A percentile compares a stretch with the other conserved stretches of the same genome.
Evolutionary conservation across 2,113 vertebrate species (phyloP).

Genomic region (Anoplopoma fimbria): DNA sequence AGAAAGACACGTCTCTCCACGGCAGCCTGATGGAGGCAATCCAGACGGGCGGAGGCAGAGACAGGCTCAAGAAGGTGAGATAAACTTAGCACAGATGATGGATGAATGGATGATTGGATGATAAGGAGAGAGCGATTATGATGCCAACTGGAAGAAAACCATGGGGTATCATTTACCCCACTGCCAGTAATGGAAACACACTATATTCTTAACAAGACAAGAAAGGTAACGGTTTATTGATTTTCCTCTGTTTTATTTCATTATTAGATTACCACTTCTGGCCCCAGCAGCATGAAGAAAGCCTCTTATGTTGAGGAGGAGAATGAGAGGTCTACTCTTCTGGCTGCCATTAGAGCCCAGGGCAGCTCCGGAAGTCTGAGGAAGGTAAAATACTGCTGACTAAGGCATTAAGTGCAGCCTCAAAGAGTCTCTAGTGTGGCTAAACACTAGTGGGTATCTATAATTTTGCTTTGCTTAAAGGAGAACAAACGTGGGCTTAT

Average conservation of each 20-base stretch:
- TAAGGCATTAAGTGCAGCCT: not conserved
- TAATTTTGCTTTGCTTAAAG: not conserved
- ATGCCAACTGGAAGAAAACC: not conserved
- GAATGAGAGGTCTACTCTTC: constrained; percentile 88
- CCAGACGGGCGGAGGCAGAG: constrained; percentile 87
- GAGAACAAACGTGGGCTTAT: not conserved
- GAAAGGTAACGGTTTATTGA: not conserved
- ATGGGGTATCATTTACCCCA: not conserved
- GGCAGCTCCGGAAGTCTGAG: constrained; percentile 83
- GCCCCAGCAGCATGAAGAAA: constrained; percentile 73
- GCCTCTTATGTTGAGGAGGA: constrained; percentile 79
- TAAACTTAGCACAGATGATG: not conserved
- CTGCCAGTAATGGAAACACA: not conserved
- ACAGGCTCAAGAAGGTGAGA: constrained; percentile 91
- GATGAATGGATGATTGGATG: constrained; percentile 8
- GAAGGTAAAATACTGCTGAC: constrained; percentile 84
- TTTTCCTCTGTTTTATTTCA: constrained; percentile 21
- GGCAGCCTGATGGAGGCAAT: constrained; percentile 94
- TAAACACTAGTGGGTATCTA: not conserved
- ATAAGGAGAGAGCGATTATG: not conserved
- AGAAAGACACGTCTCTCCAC: constrained; percentile 90
- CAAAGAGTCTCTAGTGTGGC: not conserved
- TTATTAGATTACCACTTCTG: constrained; percentile 80
- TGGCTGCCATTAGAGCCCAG: constrained; percentile 91
- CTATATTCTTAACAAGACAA: not conserved